Evolutionary conservation across 2,113 vertebrate genomes (phyloP), one percentile per base, ranked within the genome.

Genomic region (Taxidea taxus): DNA sequence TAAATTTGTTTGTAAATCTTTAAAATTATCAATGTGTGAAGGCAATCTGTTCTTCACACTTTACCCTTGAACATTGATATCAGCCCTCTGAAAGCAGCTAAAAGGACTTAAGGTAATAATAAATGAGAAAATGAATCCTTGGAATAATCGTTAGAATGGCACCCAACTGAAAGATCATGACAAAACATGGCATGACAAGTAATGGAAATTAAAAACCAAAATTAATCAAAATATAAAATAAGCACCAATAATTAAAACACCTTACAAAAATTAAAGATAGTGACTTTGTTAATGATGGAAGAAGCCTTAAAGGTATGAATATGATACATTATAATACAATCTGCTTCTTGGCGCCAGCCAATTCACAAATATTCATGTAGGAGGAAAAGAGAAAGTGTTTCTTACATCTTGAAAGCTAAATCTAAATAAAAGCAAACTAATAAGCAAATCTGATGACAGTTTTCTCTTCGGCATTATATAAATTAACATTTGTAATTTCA

Each of bases 211-310:
- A 90, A 96, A 98, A 98, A 94, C 93, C 82, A 96, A 97, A 98
- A 97, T 94, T 98, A 98, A 98, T 97, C 97, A 97, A 98, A 98
- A 98, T 97, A 97, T 97, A 85, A 94, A 98, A 95, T 96, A 72
- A 98, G 97, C 95, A 97, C 98, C 93, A 97, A 98, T 98, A 97
- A 98, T 91, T 96, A 97, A 90, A 98, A 95, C 13, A 31, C 88
- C 86, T 96, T 94, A 94, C 42, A 96, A 98, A 97, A 98, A 97
- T 98, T 97, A 97, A 98, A 96, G 88, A 93, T 85, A 98, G 54
- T 91, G 85, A 97, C 62, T 98, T 92, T 91, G 91, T 97, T 97
- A 92, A 95, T 70, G 97, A 98, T 98, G 78, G 98, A 97, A 98
- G 94, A 97, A 86, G 39, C 56, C 97, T 98, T 98, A 98, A 83